phyloP scores from a whole-genome alignment of 2,113 vertebrate genomes.

The Danio rerio region DNA sequence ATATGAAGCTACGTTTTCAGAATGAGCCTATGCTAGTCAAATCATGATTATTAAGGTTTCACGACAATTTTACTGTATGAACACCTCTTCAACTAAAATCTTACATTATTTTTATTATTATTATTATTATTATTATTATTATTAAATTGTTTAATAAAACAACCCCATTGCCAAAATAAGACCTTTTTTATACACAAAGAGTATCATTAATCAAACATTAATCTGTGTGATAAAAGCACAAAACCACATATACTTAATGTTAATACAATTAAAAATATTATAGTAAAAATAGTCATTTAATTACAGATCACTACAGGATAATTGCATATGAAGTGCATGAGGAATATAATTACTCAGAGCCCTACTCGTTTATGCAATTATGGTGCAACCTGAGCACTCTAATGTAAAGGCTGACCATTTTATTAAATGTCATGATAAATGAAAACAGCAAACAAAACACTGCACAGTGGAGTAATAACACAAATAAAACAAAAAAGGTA shows the following conservation, averaged over 20 bases:
- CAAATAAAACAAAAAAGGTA: neutral
- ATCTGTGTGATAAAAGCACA: neutral
- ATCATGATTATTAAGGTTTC: too few species aligned
- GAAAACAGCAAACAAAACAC: neutral
- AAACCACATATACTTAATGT: neutral
- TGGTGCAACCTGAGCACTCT: neutral
- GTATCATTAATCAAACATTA: neutral
- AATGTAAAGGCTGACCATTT: conserved; percentile 1
- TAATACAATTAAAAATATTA: conserved; percentile 1
- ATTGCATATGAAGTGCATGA: neutral
- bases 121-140: too few species aligned
- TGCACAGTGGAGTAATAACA: too few species aligned
- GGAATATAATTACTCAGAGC: neutral
- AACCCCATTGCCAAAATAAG: too few species aligned
- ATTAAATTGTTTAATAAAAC: too few species aligned
- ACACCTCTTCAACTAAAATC: too few species aligned
- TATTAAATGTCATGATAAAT: neutral
- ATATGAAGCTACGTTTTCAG: too few species aligned
- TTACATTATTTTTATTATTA: too few species aligned
- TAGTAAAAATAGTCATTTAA: neutral
- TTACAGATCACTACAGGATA: neutral
- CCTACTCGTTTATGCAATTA: neutral
- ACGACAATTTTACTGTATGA: too few species aligned
- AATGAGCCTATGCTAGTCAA: too few species aligned
- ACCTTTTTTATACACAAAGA: neutral